Percentiles rank a stretch among this genome's conserved stretches.
These are phyloP conservation scores for Campaea margaritaria DNA, from an alignment of 2,888 invertebrate genomes.

Conservation along the genomic window DNA sequence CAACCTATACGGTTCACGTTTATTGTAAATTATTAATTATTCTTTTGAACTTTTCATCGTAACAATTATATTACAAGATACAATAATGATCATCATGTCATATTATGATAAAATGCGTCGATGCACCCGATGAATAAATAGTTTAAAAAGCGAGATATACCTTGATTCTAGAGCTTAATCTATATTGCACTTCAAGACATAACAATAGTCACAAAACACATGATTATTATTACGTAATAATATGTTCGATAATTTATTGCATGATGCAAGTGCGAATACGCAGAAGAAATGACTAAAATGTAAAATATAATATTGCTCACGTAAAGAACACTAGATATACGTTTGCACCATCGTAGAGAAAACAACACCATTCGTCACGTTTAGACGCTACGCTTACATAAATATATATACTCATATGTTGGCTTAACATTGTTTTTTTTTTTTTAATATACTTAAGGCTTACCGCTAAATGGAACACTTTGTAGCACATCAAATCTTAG, in stretches of 20 bases:
- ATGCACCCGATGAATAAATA: not conserved
- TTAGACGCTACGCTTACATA: conserved; percentile 31
- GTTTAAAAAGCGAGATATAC: not conserved
- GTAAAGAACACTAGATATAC: conserved; percentile 56
- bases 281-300: not conserved
- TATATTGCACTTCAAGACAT: too few relatives aligned
- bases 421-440: not conserved
- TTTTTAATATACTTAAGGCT: too few relatives aligned
- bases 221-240: too few relatives aligned
- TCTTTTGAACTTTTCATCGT: conserved; percentile 19
- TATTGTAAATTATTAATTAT: not conserved
- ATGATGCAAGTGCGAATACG: not conserved
- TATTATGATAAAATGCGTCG: conserved; percentile 7
- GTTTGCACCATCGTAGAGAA: conserved; percentile 68
- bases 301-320: conserved; percentile 22
- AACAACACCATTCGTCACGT: conserved; percentile 49
- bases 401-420: too few relatives aligned
- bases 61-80: not conserved
- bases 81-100: not conserved
- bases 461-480: too few relatives aligned
- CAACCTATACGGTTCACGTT: not conserved
- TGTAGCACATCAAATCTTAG: too few relatives aligned
- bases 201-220: too few relatives aligned
- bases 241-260: not conserved
- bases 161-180: too few relatives aligned